Conservation (phyloP, 1,140 invertebrate species). For the Epicauta chinensis region DNA sequence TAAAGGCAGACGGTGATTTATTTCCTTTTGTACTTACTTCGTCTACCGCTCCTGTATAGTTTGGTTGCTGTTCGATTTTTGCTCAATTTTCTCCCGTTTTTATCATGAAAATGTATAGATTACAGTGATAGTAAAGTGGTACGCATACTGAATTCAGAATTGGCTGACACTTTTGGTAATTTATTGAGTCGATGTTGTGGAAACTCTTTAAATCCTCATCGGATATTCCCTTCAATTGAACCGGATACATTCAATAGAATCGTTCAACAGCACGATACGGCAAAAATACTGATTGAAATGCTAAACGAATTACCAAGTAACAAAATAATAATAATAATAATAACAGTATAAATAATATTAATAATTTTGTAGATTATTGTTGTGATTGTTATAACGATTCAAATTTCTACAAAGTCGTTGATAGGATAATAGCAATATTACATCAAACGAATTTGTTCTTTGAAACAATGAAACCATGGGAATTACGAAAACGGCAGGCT, state of each 20-base stretch:
- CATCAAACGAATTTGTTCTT: constrained; percentile 81
- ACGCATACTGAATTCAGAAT: constrained; percentile 79
- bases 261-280: constrained; percentile 41
- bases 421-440: constrained; percentile 66
- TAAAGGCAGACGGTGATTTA: too few relatives aligned
- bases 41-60: too few relatives aligned
- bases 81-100: too few relatives aligned
- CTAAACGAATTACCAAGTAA: constrained; percentile 54
- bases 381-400: constrained; percentile 63
- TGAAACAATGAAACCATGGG: constrained; percentile 81
- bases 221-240: constrained; percentile 62
- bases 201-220: constrained; percentile 67
- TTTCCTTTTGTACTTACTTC: too few relatives aligned
- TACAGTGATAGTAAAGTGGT: constrained; percentile 74
- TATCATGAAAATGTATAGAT: constrained; percentile 54
- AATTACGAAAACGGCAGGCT: constrained; percentile 50
- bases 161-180: constrained; percentile 92
- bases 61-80: too few relatives aligned
- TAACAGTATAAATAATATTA: constrained; percentile 10
- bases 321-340: constrained; percentile 12
- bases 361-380: constrained; percentile 48
- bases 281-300: constrained; percentile 50
- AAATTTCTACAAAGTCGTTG: constrained; percentile 80
- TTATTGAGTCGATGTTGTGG: constrained; percentile 75
- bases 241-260: constrained; percentile 43